Conservation (phyloP, 2,888 invertebrate genomes). For the Allolobophora icterica region DNA sequence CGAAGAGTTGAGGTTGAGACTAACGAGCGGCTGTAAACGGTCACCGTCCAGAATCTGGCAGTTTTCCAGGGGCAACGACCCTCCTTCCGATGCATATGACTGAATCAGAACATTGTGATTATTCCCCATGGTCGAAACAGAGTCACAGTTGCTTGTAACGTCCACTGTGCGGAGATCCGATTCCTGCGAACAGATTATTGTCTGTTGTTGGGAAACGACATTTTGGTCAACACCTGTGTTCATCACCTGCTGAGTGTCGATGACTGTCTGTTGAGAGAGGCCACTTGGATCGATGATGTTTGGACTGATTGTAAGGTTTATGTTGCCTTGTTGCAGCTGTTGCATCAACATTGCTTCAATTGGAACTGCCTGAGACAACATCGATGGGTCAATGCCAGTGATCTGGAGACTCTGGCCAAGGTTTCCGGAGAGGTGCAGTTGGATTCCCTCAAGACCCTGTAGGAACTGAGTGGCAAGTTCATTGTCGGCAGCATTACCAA, state of each 20-base stretch:
- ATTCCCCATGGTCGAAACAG: not conserved
- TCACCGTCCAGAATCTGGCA: slow-evolving; percentile 28
- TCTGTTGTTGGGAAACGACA: not conserved
- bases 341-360: slow-evolving; percentile 68
- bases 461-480: slow-evolving; percentile 52
- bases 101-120: not conserved
- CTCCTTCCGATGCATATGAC: not conserved
- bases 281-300: slow-evolving; percentile 41
- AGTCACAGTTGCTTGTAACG: not conserved
- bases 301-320: slow-evolving; percentile 63
- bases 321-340: slow-evolving; percentile 64
- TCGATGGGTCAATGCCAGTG: slow-evolving; percentile 63
- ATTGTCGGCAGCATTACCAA: slow-evolving; percentile 33
- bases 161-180: not conserved
- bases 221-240: not conserved
- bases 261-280: slow-evolving; percentile 6
- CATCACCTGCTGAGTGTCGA: not conserved
- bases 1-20: slow-evolving; percentile 9
- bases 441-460: slow-evolving; percentile 56
- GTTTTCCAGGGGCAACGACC: not conserved
- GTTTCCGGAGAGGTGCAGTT: slow-evolving; percentile 44
- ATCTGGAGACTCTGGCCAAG: slow-evolving; percentile 63
- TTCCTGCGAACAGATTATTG: not conserved
- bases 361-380: slow-evolving; percentile 61
- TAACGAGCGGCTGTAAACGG: not conserved